Evolutionary conservation across 2,797 vertebrate genomes (phyloP).

Genomic region (Alca torda): DNA sequence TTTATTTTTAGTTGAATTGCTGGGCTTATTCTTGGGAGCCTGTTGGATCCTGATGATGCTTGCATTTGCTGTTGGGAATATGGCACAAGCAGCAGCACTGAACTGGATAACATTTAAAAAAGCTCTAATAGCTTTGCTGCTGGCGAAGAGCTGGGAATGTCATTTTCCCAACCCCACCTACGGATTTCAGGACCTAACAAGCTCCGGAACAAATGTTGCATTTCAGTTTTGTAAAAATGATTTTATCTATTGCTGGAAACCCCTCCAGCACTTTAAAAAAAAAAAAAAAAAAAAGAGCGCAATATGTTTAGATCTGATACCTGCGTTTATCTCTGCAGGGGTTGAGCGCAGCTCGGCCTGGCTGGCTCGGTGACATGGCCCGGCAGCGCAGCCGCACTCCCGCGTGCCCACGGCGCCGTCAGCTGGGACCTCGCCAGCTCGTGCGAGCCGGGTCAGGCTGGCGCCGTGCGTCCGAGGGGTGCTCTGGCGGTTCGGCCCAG

Average conservation of each 20-base stretch:
- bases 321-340: background rate
- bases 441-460: background rate
- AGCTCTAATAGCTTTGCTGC: slow-evolving; percentile 33
- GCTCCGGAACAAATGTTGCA: slow-evolving; percentile 35
- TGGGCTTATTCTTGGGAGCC: slow-evolving; percentile 40
- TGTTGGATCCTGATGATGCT: slow-evolving; percentile 62
- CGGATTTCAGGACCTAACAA: slow-evolving; percentile 61
- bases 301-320: background rate
- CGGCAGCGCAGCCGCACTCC: background rate
- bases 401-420: too few species aligned
- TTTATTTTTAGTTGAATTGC: slow-evolving; percentile 62
- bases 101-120: slow-evolving; percentile 21
- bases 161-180: slow-evolving; percentile 55
- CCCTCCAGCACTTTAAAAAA: background rate
- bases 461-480: background rate
- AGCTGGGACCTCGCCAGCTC: too few species aligned
- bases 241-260: slow-evolving; percentile 53
- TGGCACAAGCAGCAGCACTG: slow-evolving; percentile 29
- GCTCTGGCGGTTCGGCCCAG: background rate
- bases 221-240: slow-evolving; percentile 28
- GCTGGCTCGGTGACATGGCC: background rate
- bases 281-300: background rate
- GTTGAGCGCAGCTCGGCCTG: background rate
- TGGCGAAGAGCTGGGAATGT: slow-evolving; percentile 15
- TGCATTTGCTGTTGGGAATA: slow-evolving; percentile 62